Conservation (phyloP, 2,888 invertebrate genomes). For the Drosophila subquinaria region DNA sequence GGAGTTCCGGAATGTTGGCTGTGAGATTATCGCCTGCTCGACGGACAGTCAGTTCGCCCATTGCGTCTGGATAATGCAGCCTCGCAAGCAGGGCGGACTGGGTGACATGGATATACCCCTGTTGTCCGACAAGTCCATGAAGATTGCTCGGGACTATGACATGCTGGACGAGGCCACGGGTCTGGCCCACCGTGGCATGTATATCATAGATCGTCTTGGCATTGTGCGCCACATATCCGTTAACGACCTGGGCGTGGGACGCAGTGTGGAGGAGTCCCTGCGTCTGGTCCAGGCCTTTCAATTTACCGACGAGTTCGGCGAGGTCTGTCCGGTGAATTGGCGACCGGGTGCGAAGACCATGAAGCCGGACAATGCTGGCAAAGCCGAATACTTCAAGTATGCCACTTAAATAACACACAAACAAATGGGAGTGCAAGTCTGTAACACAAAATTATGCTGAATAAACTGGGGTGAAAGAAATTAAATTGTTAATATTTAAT, state of each 20-base stretch:
- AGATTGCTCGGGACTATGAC: conserved; percentile 94
- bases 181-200: conserved; percentile 95
- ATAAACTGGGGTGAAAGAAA: not conserved
- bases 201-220: conserved; percentile 95
- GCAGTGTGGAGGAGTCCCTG: conserved; percentile 95
- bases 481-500: not conserved
- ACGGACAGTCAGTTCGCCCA: conserved; percentile 98
- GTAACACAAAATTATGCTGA: not conserved
- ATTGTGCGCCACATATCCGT: conserved; percentile 96
- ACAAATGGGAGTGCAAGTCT: conserved; percentile 11
- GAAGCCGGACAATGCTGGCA: conserved; percentile 29
- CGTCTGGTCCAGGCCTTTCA: conserved; percentile 98
- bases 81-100: conserved; percentile 96
- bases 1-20: conserved; percentile 93
- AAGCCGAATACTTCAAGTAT: conserved; percentile 56
- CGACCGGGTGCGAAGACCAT: conserved; percentile 55
- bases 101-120: conserved; percentile 97
- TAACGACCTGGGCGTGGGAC: conserved; percentile 97
- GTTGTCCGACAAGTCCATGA: conserved; percentile 94
- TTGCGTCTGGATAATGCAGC: conserved; percentile 97
- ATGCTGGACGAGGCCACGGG: conserved; percentile 96
- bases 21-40: conserved; percentile 95
- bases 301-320: conserved; percentile 96
- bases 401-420: conserved; percentile 33
- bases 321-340: conserved; percentile 93